Evolutionary conservation across 2,888 invertebrate species (phyloP).

Genomic region (Fabriciana adippe): DNA sequence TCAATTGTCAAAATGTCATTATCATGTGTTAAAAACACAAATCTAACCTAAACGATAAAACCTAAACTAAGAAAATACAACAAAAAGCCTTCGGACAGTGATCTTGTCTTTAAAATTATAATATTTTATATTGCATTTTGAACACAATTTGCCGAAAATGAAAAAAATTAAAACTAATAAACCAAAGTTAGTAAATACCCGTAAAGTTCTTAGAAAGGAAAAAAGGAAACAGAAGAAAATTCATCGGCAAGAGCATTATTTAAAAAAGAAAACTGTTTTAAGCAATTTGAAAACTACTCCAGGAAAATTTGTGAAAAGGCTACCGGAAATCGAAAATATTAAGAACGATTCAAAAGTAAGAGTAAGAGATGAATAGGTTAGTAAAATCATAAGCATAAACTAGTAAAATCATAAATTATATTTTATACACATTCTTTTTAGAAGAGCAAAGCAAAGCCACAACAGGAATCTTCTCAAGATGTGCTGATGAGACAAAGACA

Average conservation of each 20-base stretch:
- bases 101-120: no score
- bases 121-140: no score
- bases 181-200: conserved; percentile 63
- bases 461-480: conserved; percentile 55
- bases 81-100: no score
- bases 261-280: conserved; percentile 58
- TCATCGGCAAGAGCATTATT: conserved; percentile 67
- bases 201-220: conserved; percentile 89
- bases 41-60: conserved; percentile 10
- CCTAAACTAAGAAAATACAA: background rate
- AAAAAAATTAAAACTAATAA: conserved; percentile 55
- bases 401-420: background rate
- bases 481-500: conserved; percentile 59
- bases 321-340: conserved; percentile 48
- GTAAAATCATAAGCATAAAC: background rate
- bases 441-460: conserved; percentile 57
- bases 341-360: conserved; percentile 51
- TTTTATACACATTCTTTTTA: conserved; percentile 42
- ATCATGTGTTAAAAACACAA: conserved; percentile 7
- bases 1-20: conserved; percentile 1
- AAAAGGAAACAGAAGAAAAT: conserved; percentile 87
- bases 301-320: conserved; percentile 69
- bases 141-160: conserved; percentile 42
- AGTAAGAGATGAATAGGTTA: no score
- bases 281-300: conserved; percentile 48